These are phyloP conservation scores for Nomia melanderi DNA, from an alignment of 1,140 invertebrate species.

Conservation along the genomic window DNA sequence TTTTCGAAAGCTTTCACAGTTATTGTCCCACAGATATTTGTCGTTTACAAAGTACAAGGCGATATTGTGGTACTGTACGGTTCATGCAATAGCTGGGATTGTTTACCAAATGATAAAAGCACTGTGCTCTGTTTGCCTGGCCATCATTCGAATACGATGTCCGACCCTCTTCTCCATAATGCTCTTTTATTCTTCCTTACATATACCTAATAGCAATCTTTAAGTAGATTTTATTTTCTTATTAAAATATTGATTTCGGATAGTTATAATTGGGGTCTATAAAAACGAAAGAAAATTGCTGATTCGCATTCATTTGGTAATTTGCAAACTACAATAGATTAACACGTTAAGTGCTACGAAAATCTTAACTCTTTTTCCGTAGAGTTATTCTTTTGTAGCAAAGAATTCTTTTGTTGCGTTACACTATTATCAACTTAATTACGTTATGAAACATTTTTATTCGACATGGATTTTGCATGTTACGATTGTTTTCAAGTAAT, in stretches of 20 bases:
- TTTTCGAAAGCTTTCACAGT: slow-evolving; percentile 74
- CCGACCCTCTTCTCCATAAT: neutral
- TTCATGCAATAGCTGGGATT: slow-evolving; percentile 52
- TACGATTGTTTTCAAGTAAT: too few relatives aligned
- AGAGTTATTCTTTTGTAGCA: too few relatives aligned
- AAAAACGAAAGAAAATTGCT: too few relatives aligned
- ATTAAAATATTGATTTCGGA: neutral
- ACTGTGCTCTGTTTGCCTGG: slow-evolving; percentile 67
- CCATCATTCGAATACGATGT: slow-evolving; percentile 61
- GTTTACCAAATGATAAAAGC: slow-evolving; percentile 78
- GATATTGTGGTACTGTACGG: slow-evolving; percentile 43
- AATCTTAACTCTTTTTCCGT: too few relatives aligned
- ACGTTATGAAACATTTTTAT: too few relatives aligned
- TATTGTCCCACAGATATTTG: slow-evolving; percentile 76
- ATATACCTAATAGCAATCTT: neutral
- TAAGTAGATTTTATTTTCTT: neutral
- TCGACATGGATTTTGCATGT: too few relatives aligned
- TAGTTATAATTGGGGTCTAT: too few relatives aligned
- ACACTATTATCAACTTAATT: too few relatives aligned
- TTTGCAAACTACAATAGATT: too few relatives aligned
- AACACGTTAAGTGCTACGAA: too few relatives aligned
- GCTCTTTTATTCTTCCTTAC: neutral
- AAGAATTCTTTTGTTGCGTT: too few relatives aligned
- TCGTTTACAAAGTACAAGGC: slow-evolving; percentile 63
- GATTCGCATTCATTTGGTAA: too few relatives aligned